Evolutionary conservation across 2,113 vertebrate species (phyloP), one percentile per base, ranked within the genome.

Genomic region (Ammospiza caudacuta): DNA sequence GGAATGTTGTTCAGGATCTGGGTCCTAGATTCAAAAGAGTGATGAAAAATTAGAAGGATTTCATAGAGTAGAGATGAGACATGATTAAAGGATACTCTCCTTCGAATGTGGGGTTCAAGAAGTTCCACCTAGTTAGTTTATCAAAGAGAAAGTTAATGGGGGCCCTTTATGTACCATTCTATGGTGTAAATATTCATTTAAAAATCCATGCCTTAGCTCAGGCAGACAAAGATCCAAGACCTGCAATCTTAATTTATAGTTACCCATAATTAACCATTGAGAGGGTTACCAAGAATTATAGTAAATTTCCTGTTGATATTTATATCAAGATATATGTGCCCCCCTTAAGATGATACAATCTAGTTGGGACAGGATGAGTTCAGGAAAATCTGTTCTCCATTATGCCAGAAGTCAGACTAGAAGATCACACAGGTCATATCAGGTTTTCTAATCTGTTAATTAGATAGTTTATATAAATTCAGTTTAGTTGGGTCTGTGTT

Each of bases 401-500:
- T 94, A 49, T 47, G 58, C 39, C 24, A 39, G 29, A 90, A 82
- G 22, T 84, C 87, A 89, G 52, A 66, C 69, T 68, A 85, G 59
- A 89, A 91, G 63, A 89, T 75, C 70, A 83, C 70, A 67, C 17
- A 83, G 57, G 28, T 92, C 24, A 59, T 67, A 57, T 83, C 9
- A 89, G 73, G 46, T 46, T 89, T 91, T 82, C 77, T 82, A 82
- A 92, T 92, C 57, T 92, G 47, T 68, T 91, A 91, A 92, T 93
- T 93, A 83, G 68, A 59, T 77, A 77, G 49, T 81, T 94, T 72
- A 91, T 79, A 77, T 78, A 90, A 74, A 61, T 87, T 81, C 47
- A 54, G 19, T 86, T 88, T 83, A 86, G 66, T 86, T 74, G 28
- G 20, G 83, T 67, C 68, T 87, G 28, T 64, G 79, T 75, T 93